phyloP scores from a whole-genome alignment of 2,797 vertebrate genomes.

The Lagocephalus sceleratus region DNA sequence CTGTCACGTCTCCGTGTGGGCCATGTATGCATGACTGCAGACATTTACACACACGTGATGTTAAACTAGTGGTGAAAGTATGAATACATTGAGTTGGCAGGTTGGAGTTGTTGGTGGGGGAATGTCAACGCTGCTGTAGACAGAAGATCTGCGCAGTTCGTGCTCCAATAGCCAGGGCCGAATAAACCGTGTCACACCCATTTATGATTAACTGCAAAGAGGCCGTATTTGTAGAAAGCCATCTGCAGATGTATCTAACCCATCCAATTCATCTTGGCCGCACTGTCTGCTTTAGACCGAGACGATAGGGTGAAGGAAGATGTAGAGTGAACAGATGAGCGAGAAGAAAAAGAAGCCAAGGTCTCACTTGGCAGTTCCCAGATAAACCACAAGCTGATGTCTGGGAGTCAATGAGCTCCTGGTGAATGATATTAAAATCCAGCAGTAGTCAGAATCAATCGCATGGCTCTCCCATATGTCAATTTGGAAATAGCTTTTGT shows the following conservation, averaged over 20 bases:
- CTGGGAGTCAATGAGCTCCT: slow-evolving; percentile 75
- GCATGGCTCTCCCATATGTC: slow-evolving; percentile 68
- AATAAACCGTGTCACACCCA: slow-evolving; percentile 9
- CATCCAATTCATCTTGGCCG: slow-evolving; percentile 27
- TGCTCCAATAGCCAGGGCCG: neutral
- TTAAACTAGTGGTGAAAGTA: slow-evolving; percentile 8
- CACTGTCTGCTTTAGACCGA: slow-evolving; percentile 4
- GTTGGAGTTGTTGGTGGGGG: slow-evolving; percentile 1
- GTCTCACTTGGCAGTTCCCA: slow-evolving; percentile 64
- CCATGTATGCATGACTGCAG: too few species aligned
- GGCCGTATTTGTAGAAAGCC: slow-evolving; percentile 22
- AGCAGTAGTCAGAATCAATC: slow-evolving; percentile 77
- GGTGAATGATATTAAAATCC: slow-evolving; percentile 76
- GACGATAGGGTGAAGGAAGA: slow-evolving; percentile 5
- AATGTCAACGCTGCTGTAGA: slow-evolving; percentile 19
- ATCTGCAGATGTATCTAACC: slow-evolving; percentile 38
- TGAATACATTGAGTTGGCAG: slow-evolving; percentile 36
- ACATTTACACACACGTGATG: neutral
- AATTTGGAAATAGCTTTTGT: slow-evolving; percentile 78
- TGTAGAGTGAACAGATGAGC: slow-evolving; percentile 35
- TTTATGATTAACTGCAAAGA: slow-evolving; percentile 28
- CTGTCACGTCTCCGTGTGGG: too few species aligned
- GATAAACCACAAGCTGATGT: slow-evolving; percentile 69
- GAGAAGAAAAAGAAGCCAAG: slow-evolving; percentile 49
- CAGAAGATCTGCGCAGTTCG: slow-evolving; percentile 12